Conservation (phyloP, 2,797 vertebrate species). For the Rhincodon typus region DNA sequence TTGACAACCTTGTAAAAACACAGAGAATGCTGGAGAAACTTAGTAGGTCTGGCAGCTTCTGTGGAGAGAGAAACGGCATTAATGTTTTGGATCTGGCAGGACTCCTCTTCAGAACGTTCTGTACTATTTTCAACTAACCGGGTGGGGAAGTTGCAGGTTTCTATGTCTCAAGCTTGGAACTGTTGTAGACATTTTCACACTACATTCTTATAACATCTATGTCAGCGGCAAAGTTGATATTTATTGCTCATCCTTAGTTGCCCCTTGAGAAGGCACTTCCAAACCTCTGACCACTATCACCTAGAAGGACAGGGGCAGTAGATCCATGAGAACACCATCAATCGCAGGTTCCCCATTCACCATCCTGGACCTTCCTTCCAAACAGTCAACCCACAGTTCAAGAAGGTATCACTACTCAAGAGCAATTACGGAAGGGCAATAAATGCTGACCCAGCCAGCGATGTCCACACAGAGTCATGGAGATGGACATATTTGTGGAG, state of each 20-base stretch:
- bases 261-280: too few relatives aligned
- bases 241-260: not conserved
- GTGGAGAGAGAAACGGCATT: too few relatives aligned
- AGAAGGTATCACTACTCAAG: not conserved
- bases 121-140: not conserved
- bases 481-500: too few relatives aligned
- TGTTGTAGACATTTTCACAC: not conserved
- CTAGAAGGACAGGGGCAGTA: not conserved
- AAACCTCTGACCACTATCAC: not conserved
- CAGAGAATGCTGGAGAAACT: too few relatives aligned
- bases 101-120: too few relatives aligned
- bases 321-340: not conserved
- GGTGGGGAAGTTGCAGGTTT: not conserved
- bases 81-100: too few relatives aligned
- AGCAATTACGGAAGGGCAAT: not conserved
- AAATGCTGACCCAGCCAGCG: not conserved
- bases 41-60: too few relatives aligned
- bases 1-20: too few relatives aligned
- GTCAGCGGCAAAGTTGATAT: not conserved
- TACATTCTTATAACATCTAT: not conserved
- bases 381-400: not conserved
- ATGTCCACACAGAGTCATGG: not conserved
- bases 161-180: not conserved
- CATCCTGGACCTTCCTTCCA: not conserved
- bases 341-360: not conserved